Percentiles rank a stretch among this genome's conserved stretches.
Conservation (phyloP, 30 jellyfish, hydroid and myxozoan genomes). For the Aurelia aurita complex sp. Pacific region DNA sequence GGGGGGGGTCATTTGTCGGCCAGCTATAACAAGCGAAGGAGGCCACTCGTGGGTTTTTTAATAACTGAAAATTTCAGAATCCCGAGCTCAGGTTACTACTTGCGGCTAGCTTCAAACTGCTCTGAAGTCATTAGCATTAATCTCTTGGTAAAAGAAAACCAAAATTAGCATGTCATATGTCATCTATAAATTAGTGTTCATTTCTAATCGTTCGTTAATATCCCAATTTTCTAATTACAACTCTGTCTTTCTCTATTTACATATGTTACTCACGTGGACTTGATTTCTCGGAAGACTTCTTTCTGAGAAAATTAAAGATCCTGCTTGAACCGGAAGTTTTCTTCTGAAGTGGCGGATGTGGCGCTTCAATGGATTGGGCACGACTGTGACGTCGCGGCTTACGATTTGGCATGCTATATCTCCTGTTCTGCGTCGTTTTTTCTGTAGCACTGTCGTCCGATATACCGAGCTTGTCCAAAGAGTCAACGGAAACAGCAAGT, state of each 20-base stretch:
- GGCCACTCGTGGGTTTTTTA: no score
- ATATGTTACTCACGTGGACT: conserved; percentile 41
- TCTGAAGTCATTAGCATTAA: no score
- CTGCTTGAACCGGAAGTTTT: conserved; percentile 36
- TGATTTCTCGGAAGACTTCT: conserved; percentile 15
- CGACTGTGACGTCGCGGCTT: conserved; percentile 48
- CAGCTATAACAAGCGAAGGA: no score
- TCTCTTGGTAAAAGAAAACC: no score
- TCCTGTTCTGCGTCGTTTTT: conserved; percentile 7
- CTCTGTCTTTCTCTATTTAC: neutral
- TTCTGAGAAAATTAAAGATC: conserved; percentile 45
- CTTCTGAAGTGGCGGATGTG: conserved; percentile 53
- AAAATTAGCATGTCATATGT: no score
- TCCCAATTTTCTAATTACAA: no score
- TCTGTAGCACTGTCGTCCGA: conserved; percentile 12
- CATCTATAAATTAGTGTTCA: no score
- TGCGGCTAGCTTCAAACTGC: no score
- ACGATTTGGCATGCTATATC: conserved; percentile 61
- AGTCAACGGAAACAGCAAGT: conserved; percentile 60
- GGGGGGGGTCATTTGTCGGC: no score
- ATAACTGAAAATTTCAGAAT: no score
- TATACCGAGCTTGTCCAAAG: conserved; percentile 48
- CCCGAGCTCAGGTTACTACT: no score
- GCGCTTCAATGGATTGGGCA: conserved; percentile 45
- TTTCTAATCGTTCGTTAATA: no score